Percentiles rank a stretch among this genome's conserved stretches.
Evolutionary conservation across 2,888 invertebrate genomes (phyloP).

Genomic region (Magallana nippona): DNA sequence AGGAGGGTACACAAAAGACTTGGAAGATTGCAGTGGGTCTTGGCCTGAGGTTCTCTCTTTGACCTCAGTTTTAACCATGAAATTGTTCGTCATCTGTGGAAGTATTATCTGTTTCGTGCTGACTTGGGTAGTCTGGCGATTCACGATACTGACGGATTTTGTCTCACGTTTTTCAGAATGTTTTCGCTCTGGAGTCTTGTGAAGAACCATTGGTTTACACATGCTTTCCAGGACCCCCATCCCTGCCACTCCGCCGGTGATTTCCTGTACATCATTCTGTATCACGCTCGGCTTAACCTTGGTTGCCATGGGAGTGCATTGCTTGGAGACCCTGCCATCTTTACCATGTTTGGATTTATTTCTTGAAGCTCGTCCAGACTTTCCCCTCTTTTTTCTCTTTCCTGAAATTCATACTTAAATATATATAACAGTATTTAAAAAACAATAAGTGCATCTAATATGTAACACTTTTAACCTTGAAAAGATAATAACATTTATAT

Average conservation of each 20-base stretch:
- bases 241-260: conserved; percentile 20
- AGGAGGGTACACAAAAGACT: conserved; percentile 14
- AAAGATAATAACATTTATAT: too few species aligned
- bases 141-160: background rate
- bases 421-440: background rate
- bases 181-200: conserved; percentile 19
- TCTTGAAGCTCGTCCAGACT: conserved; percentile 48
- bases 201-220: conserved; percentile 41
- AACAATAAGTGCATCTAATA: too few species aligned
- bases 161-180: background rate
- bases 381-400: conserved; percentile 58
- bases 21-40: conserved; percentile 1
- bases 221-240: conserved; percentile 19
- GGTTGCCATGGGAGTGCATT: conserved; percentile 44
- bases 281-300: conserved; percentile 39
- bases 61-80: conserved; percentile 40
- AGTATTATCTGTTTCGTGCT: conserved; percentile 28
- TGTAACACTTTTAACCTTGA: too few species aligned
- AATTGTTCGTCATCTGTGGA: conserved; percentile 41
- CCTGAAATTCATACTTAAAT: conserved; percentile 44
- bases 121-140: background rate
- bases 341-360: conserved; percentile 31
- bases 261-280: conserved; percentile 19
- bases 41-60: conserved; percentile 7
- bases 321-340: background rate